Evolutionary conservation across 2,113 vertebrate genomes (phyloP), one percentile per base, ranked within the genome.

Genomic region (Onychostruthus taczanowskii): DNA sequence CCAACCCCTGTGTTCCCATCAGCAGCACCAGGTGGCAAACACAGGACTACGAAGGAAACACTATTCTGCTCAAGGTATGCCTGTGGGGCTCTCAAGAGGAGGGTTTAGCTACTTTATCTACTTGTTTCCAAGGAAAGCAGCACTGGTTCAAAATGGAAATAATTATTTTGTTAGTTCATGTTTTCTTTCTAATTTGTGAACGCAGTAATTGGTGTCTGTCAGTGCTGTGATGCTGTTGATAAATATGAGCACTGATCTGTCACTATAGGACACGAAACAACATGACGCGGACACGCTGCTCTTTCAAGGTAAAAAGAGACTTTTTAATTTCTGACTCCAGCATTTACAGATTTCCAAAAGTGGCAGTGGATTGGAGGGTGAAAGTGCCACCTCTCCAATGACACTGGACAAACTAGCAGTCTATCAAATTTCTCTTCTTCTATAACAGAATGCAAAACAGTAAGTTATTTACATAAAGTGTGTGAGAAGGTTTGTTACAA

Each of bases 1-100:
- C 99, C 19, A 98, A 99, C 93, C 98, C 99, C 0, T 99, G 99
- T 3, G 85, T 98, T 16, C 99, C 99, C 10, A 99, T 99, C 97
- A 99, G 99, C 69, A 95, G 95, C 77, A 98, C 97, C 47, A 98
- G 99, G 89, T 99, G 99, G 99, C 99, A 99, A 97, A 99, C 99
- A 0, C 99, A 98, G 93, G 99, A 99, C 97, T 98, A 99, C 0
- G 99, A 99, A 1, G 98, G 99, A 55, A 99, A 99, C 92, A 99
- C 97, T 64, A 98, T 99, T 92, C 98, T 99, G 69, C 98, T 99
- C 75, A 99, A 99, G 98, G 99, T 99, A 98, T 3, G 67, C 24
- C n/a, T 14, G 46, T 6, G 28, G 18, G 43, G 31, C 67, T 83
- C 83, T 30, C 24, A 15, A 33, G 22, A 66, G 28, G 31, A 50